These are phyloP conservation scores for Potorous gilbertii DNA, from an alignment of 2,797 vertebrate genomes.

Conservation along the genomic window DNA sequence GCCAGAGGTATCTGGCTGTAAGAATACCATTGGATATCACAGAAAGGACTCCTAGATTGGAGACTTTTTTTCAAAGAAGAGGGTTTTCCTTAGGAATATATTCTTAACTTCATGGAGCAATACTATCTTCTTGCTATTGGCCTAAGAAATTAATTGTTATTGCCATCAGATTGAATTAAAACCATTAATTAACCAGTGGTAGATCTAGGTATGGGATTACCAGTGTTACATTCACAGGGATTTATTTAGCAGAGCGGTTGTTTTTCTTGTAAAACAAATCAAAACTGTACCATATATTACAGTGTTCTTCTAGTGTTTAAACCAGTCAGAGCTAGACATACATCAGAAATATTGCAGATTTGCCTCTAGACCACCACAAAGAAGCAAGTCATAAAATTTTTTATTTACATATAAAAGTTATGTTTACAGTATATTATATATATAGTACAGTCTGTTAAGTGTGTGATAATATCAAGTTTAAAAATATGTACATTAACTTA, in stretches of 20 bases:
- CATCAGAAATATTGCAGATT: background rate
- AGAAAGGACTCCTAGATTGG: constrained; percentile 19
- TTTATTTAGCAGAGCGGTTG: constrained; percentile 1
- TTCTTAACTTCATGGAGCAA: background rate
- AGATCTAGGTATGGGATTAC: background rate
- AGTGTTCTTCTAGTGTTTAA: background rate
- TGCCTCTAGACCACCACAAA: background rate
- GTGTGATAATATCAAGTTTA: background rate
- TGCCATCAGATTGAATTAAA: background rate
- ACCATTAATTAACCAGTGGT: background rate
- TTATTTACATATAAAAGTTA: background rate
- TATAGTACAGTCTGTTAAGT: background rate
- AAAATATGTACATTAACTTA: background rate
- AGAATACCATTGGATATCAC: constrained; percentile 15
- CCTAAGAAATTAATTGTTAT: background rate
- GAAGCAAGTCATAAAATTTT: background rate
- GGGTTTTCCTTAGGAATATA: background rate
- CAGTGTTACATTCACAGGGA: constrained; percentile 13
- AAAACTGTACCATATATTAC: background rate
- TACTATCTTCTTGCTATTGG: background rate
- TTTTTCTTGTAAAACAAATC: background rate
- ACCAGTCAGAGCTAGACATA: background rate
- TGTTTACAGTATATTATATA: background rate
- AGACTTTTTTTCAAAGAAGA: background rate
- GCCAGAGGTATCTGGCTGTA: background rate